Evolutionary conservation across 2,113 vertebrate species (phyloP), one percentile per base, ranked within the genome.

Genomic region (Pterocles orientalis): DNA sequence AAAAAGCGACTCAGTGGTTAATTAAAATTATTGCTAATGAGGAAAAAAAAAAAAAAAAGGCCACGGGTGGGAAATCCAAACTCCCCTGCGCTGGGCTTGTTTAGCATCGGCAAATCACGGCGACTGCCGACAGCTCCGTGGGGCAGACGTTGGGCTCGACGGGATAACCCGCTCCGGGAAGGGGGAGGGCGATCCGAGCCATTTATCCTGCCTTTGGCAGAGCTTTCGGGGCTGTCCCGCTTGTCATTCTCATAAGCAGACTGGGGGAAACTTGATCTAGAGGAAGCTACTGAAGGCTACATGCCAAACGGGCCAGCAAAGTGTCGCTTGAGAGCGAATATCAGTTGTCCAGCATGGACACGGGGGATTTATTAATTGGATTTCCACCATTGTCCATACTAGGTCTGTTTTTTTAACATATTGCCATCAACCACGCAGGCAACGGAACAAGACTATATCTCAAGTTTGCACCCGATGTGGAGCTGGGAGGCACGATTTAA

Each of bases 1-100:
- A 94, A 88, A 82, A 82, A 87, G 12, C 88, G 33, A 29, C 80
- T 70, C 18, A 53, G 88, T 13, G 21, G 90, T 71, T 94, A 95
- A 96, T 97, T 96, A 94, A 94, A 94, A 95, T 91, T 71, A 82
- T 69, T 29, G 94, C 88, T 96, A 96, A 94, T 96, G 96, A 96
- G 51, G 90, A 51, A 83, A 88, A 77, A 70, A 36, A 36, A 36
- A 36, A 41, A 18, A 33, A 79, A 72, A 86, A 84, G 69, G 69
- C 87, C 65, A 75, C 3, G 90, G 96, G 94, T 88, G 95, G 94
- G 94, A 93, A 95, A 94, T 60, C 94, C 94, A 23, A 95, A 81
- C 33, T 53, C 43, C 33, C 70, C 78, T 51, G 50, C 76, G 26
- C 71, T 1, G 2, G 81, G 79, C 66, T 79, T 9, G 69, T 70